These are phyloP conservation scores for Solenopsis invicta DNA, from an alignment of 1,140 invertebrate species.

Conservation along the genomic window DNA sequence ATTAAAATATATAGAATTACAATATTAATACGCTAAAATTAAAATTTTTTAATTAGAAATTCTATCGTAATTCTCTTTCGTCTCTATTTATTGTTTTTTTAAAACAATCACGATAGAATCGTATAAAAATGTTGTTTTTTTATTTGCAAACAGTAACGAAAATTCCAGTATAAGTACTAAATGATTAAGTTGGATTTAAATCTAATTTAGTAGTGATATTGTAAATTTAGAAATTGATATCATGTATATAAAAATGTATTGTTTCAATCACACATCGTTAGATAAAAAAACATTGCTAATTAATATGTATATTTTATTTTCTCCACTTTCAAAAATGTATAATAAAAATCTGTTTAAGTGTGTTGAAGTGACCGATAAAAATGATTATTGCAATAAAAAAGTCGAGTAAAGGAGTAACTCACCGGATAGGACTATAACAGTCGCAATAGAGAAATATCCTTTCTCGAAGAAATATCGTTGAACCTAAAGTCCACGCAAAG, in stretches of 20 bases:
- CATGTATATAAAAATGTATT: slow-evolving; percentile 13
- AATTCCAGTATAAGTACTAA: slow-evolving; percentile 4
- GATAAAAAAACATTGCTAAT: not conserved
- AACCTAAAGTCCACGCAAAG: slow-evolving; percentile 41
- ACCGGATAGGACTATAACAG: slow-evolving; percentile 17
- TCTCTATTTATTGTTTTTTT: slow-evolving; percentile 15
- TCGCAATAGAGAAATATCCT: slow-evolving; percentile 24
- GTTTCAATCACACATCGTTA: not conserved
- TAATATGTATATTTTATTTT: not conserved
- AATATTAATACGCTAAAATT: slow-evolving; percentile 29
- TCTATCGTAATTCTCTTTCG: slow-evolving; percentile 1
- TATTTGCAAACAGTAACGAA: slow-evolving; percentile 18
- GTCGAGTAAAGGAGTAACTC: slow-evolving; percentile 12
- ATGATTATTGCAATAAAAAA: slow-evolving; percentile 30
- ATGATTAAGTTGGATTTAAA: not conserved
- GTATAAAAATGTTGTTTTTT: slow-evolving; percentile 10
- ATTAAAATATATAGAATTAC: not conserved
- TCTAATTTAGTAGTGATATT: not conserved
- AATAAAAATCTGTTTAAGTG: slow-evolving; percentile 12
- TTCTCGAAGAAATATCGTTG: slow-evolving; percentile 48
- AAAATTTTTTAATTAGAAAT: not conserved
- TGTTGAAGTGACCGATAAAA: slow-evolving; percentile 18
- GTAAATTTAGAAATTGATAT: slow-evolving; percentile 32
- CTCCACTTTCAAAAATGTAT: not conserved
- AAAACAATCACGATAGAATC: not conserved